A percentile compares a stretch with the other conserved stretches of the same genome.
These are phyloP conservation scores for Leptosomus discolor DNA, from an alignment of 2,113 vertebrate genomes.

Conservation along the genomic window DNA sequence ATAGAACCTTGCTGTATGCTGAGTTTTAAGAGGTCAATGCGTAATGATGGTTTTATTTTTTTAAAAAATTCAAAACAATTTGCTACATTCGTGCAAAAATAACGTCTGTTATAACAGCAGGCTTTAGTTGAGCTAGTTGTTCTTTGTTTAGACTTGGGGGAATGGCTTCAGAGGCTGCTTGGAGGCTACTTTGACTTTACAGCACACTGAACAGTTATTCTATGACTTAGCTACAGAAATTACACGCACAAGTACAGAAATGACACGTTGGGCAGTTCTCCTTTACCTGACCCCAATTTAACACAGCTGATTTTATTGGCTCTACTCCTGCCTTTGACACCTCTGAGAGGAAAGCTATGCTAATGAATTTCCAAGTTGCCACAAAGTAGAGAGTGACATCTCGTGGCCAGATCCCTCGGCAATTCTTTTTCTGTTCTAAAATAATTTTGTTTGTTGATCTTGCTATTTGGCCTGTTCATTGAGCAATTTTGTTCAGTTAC, in stretches of 20 bases:
- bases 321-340: background rate
- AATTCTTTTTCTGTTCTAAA: background rate
- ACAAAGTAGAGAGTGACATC: slow-evolving; percentile 24
- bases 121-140: background rate
- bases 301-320: background rate
- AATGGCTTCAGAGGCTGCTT: background rate
- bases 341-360: background rate
- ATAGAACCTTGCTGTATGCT: background rate
- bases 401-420: background rate
- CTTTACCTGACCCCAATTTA: background rate
- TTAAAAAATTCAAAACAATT: background rate
- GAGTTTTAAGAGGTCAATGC: background rate
- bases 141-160: background rate
- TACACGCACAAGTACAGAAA: background rate
- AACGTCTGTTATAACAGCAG: accelerated
- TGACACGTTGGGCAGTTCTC: accelerated
- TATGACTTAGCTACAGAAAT: background rate
- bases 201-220: too few species aligned
- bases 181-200: background rate
- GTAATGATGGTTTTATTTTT: background rate
- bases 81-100: background rate
- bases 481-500: background rate
- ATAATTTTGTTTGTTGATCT: background rate
- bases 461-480: background rate
- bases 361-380: background rate